Evolutionary conservation across 92 coral and sea anemone genomes (phyloP).

Genomic region (Phenganax subtilis): DNA sequence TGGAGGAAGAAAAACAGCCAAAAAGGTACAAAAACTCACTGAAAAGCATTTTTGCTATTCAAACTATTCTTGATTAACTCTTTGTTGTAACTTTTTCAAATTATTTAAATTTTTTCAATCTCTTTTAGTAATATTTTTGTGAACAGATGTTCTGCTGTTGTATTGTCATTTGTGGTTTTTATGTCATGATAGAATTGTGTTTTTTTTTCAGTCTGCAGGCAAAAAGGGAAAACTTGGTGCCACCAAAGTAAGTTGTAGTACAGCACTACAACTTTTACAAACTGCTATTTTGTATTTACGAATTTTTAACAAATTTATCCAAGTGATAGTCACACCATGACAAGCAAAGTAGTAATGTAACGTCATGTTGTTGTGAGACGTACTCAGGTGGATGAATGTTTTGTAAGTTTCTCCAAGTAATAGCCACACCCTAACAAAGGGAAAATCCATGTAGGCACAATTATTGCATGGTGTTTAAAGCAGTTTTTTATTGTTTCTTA

Average conservation of each 20-base stretch:
- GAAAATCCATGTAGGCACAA: no score
- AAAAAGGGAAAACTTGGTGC: conserved; percentile 96
- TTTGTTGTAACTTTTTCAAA: no score
- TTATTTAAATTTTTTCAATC: neutral
- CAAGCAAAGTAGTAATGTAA: no score
- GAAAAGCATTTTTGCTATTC: no score
- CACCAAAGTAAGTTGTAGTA: conserved; percentile 55
- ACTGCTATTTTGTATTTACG: neutral
- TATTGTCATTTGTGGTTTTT: neutral
- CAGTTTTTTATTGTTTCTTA: conserved; percentile 7
- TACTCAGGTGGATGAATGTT: no score
- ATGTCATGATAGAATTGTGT: no score
- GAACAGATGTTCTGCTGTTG: neutral
- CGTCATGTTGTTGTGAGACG: no score
- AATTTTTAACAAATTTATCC: neutral
- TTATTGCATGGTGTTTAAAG: no score
- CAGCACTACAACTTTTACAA: neutral
- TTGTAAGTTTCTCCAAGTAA: no score
- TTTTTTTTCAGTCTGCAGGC: conserved; percentile 72
- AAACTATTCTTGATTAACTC: no score
- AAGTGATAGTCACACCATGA: no score
- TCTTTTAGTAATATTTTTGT: neutral
- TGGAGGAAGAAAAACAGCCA: conserved; percentile 83
- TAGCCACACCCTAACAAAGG: no score
- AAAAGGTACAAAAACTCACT: conserved; percentile 66